These are phyloP conservation scores for Leptinotarsa tumamoca DNA, from an alignment of 2,888 invertebrate genomes.

Conservation along the genomic window DNA sequence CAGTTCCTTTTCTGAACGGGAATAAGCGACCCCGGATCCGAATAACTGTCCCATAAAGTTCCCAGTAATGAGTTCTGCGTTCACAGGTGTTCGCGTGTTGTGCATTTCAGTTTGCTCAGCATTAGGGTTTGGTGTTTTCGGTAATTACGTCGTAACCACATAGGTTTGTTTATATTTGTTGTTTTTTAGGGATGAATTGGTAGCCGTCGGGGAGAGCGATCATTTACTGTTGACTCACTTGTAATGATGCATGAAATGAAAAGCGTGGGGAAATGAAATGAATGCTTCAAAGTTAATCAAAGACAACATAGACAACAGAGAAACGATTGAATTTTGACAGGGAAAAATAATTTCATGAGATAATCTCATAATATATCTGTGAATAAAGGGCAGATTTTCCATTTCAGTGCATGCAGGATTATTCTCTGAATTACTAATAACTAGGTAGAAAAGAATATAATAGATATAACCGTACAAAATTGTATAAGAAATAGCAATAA, in stretches of 20 bases:
- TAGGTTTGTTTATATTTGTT: conserved; percentile 40
- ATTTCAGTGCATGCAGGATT: too few species aligned
- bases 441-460: too few species aligned
- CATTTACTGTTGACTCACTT: conserved; percentile 9
- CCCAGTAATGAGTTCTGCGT: conserved; percentile 56
- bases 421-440: too few species aligned
- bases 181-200: conserved; percentile 35
- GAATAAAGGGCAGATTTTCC: too few species aligned
- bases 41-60: conserved; percentile 60
- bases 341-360: too few species aligned
- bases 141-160: conserved; percentile 48
- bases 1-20: conserved; percentile 47
- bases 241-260: conserved; percentile 21
- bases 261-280: neutral
- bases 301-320: too few species aligned
- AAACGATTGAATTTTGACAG: too few species aligned
- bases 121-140: conserved; percentile 49
- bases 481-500: too few species aligned
- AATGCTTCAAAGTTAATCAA: too few species aligned
- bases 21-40: conserved; percentile 48
- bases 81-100: conserved; percentile 58
- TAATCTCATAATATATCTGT: too few species aligned
- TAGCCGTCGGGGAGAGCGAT: neutral
- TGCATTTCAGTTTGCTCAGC: conserved; percentile 55
- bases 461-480: too few species aligned